Percentiles rank a stretch among this genome's conserved stretches.
Evolutionary conservation across 2,797 vertebrate genomes (phyloP).

Genomic region (Lutjanus campechanus): DNA sequence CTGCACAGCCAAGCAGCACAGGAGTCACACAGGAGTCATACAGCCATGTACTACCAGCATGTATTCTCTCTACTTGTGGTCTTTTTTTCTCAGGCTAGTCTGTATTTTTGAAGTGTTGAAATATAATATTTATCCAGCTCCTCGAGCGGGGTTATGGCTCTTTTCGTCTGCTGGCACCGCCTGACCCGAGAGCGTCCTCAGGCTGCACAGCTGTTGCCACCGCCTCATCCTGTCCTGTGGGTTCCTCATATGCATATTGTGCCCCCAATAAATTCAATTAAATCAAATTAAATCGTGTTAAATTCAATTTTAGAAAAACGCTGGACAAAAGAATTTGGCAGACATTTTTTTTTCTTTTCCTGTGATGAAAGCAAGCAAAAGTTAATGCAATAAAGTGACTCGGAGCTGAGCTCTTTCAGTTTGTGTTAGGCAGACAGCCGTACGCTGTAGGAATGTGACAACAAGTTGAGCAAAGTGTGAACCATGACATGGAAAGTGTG

Average conservation of each 20-base stretch:
- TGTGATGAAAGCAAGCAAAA: constrained; percentile 16
- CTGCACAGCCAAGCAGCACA: not conserved
- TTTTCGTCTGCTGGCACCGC: not conserved
- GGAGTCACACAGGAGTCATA: constrained; percentile 2
- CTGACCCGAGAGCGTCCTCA: constrained; percentile 19
- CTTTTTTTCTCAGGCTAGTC: not conserved
- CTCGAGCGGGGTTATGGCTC: constrained; percentile 8
- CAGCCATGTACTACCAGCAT: constrained; percentile 12
- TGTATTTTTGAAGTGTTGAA: constrained; percentile 19
- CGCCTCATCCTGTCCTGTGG: constrained; percentile 5
- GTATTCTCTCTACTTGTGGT: not conserved
- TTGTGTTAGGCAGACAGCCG: not conserved
- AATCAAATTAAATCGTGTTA: constrained; percentile 14
- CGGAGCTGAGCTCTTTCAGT: constrained; percentile 7
- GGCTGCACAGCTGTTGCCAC: constrained; percentile 38
- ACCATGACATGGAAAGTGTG: not conserved
- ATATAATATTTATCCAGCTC: constrained; percentile 26
- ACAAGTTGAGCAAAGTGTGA: constrained; percentile 29
- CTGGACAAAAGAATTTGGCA: not conserved
- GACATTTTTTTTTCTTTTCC: not conserved
- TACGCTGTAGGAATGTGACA: not conserved
- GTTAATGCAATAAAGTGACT: constrained; percentile 9
- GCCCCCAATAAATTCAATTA: constrained; percentile 8
- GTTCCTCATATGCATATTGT: constrained; percentile 14
- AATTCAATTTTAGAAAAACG: constrained; percentile 13